These are phyloP conservation scores for Cataglyphis livida DNA, from an alignment of 2,888 invertebrate species.

Conservation along the genomic window DNA sequence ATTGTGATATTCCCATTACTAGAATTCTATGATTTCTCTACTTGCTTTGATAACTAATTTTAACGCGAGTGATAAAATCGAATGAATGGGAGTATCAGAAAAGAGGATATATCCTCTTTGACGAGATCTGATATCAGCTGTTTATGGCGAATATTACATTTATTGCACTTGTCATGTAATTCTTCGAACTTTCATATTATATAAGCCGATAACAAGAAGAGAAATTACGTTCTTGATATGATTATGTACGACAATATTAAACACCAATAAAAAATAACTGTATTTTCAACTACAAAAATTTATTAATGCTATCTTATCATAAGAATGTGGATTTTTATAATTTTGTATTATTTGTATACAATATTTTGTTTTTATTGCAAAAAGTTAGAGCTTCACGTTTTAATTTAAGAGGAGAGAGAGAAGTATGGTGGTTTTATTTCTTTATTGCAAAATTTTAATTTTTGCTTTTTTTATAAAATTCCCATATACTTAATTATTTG, in stretches of 20 bases:
- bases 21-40: constrained; percentile 6
- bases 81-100: not conserved
- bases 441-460: constrained; percentile 9
- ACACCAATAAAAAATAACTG: not conserved
- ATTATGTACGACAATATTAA: not conserved
- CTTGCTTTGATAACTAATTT: constrained; percentile 20
- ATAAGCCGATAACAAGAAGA: not conserved
- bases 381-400: not conserved
- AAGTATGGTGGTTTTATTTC: not conserved
- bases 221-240: constrained; percentile 5
- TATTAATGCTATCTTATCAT: not conserved
- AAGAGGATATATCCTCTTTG: not conserved
- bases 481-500: not conserved
- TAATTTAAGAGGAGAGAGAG: not conserved
- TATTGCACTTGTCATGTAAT: not conserved
- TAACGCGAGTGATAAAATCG: not conserved
- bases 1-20: constrained; percentile 2
- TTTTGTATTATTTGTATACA: not conserved
- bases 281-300: not conserved
- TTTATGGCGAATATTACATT: not conserved
- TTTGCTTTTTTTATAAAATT: not conserved
- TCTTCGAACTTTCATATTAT: not conserved
- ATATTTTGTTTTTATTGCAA: not conserved
- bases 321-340: not conserved
- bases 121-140: not conserved